These are phyloP conservation scores for Stenopsyche tienmushanensis DNA, from an alignment of 1,140 invertebrate genomes.

Conservation along the genomic window DNA sequence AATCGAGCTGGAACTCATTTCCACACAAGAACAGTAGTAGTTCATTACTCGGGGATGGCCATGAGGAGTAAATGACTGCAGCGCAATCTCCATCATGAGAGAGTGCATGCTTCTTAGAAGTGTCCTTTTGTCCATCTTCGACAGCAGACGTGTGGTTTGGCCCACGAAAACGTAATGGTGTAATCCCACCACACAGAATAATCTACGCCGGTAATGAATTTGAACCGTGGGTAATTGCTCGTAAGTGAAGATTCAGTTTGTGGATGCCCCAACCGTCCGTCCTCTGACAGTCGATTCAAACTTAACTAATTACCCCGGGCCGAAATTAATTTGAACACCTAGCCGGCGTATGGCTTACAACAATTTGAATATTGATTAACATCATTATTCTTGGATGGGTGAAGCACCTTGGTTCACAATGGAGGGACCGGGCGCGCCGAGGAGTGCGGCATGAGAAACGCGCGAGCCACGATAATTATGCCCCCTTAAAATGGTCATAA, in stretches of 20 bases:
- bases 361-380: constrained; percentile 36
- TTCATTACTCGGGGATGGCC: too few relatives aligned
- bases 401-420: not conserved
- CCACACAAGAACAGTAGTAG: too few relatives aligned
- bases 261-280: too few relatives aligned
- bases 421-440: not conserved
- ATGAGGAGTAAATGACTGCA: too few relatives aligned
- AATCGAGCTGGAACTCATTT: too few relatives aligned
- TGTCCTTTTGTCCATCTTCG: too few relatives aligned
- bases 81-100: not conserved
- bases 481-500: constrained; percentile 26
- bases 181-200: too few relatives aligned
- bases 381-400: constrained; percentile 24
- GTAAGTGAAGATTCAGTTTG: too few relatives aligned
- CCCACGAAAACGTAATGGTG: too few relatives aligned
- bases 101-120: not conserved
- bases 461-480: constrained; percentile 26
- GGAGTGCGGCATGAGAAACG: constrained; percentile 9
- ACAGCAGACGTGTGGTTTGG: too few relatives aligned
- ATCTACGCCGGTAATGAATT: too few relatives aligned
- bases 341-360: constrained; percentile 12
- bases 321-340: constrained; percentile 32
- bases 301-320: constrained; percentile 22
- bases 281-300: constrained; percentile 8
- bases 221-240: too few relatives aligned